phyloP scores from a whole-genome alignment of 2,797 vertebrate species.

The Spea hammondii region DNA sequence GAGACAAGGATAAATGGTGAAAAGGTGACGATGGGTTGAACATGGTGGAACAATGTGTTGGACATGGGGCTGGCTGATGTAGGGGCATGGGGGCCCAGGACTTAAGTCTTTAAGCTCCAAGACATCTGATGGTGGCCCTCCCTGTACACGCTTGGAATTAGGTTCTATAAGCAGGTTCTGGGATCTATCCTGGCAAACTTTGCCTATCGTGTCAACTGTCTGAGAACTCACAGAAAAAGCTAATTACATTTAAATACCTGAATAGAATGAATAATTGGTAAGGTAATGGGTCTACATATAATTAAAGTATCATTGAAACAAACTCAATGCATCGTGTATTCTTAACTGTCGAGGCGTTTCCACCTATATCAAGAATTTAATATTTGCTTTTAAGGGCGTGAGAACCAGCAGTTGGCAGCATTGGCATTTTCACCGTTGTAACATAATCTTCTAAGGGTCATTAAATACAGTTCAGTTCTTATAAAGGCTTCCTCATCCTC shows the following conservation, averaged over 20 bases:
- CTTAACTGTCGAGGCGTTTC: background rate
- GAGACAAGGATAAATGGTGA: too few relatives aligned
- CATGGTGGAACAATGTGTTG: too few relatives aligned
- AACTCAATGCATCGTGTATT: background rate
- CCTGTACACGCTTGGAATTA: too few relatives aligned
- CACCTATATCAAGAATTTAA: background rate
- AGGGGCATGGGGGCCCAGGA: too few relatives aligned
- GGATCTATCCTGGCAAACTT: too few relatives aligned
- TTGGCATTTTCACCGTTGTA: background rate
- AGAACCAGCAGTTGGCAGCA: slow-evolving; percentile 5
- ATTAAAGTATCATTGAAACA: background rate
- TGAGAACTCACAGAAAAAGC: background rate
- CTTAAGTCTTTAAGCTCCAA: too few relatives aligned
- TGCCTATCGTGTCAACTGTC: background rate
- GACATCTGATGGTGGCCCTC: too few relatives aligned
- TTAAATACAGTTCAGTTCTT: background rate
- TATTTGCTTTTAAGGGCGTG: slow-evolving; percentile 14
- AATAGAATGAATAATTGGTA: background rate
- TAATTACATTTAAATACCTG: background rate
- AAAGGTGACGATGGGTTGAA: too few relatives aligned
- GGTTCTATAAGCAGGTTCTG: too few relatives aligned
- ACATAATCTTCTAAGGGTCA: background rate
- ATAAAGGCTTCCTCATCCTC: slow-evolving; percentile 3
- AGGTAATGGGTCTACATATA: background rate
- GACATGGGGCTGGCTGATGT: too few relatives aligned